Base-by-base conservation (phyloP, 2,797 vertebrate genomes). In the Cheirogaleus major region DNA sequence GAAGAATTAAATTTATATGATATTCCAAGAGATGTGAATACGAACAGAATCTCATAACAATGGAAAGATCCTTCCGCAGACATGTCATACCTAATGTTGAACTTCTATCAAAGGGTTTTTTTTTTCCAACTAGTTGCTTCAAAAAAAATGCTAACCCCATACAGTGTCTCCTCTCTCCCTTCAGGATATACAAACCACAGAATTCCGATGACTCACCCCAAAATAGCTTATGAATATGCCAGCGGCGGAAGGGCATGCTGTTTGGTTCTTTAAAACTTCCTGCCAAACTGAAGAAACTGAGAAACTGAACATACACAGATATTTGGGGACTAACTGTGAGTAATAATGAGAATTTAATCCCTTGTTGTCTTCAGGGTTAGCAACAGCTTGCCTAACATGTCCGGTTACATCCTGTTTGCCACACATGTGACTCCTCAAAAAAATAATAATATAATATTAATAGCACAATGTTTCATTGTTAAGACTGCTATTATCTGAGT, bases 101-200 rank as follows among this genome's bases (percentile, higher is more conserved):
- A 97, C 81, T 98, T 98, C 97, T 98, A 97, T 97, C 18, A 96
- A 96, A 97, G 57, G 72, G 93, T 91, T 96, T 94, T 96, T 93
- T 96, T 95, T 97, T 95, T 90, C 97, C 92, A 92, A 87, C 89
- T 97, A 85, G 84, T 90, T 98, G 91, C 97, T 98, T 96, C 90
- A 96, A 96, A 95, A 97, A 98, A 97, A 96, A n/a, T 48, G 48
- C 97, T 98, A 98, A 97, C 97, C 92, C 97, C 92, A 97, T 96
- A 97, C 96, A 97, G 98, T 95, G 32, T 81, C 90, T 96, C 90
- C 82, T 95, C 98, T 98, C 98, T 98, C 96, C 86, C 93, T 97
- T 98, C 98, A 98, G 99, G 98, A 99, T 98, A 98, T 91, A 98
- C 97, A 99, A 99, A 99, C 99, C 99, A 98, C 99, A 99, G 97